phyloP scores from a whole-genome alignment of 2,113 vertebrate species.

The Anhinga anhinga region DNA sequence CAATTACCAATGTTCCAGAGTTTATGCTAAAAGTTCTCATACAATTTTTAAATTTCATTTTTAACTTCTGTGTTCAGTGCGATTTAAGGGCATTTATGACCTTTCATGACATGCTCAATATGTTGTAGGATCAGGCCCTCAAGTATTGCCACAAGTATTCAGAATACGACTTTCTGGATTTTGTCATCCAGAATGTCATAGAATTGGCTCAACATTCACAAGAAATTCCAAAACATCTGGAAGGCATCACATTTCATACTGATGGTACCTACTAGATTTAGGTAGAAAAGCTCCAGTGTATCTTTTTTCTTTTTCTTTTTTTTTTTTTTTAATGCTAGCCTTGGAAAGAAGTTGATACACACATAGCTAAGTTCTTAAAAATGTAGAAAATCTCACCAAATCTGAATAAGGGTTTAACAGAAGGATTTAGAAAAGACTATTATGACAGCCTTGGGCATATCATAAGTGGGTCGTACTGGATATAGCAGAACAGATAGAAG shows the following conservation, averaged over 20 bases:
- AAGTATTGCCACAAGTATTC: not conserved
- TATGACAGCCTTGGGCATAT: not conserved
- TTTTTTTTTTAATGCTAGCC: not conserved
- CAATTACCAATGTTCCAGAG: not conserved
- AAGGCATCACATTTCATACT: not conserved
- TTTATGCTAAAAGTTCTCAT: not conserved
- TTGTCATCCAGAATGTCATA: constrained; percentile 2
- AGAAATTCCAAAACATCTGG: constrained; percentile 23
- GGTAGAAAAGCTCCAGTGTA: not conserved
- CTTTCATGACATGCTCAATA: not conserved
- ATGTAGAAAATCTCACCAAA: not conserved
- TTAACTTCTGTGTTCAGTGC: not conserved
- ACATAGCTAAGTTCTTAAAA: constrained; percentile 2
- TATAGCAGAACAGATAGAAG: constrained; percentile 25
- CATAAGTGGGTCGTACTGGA: not conserved
- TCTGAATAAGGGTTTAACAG: not conserved
- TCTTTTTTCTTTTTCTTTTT: not conserved
- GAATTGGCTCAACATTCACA: not conserved
- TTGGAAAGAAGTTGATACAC: not conserved
- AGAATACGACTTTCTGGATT: constrained; percentile 30
- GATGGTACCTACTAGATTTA: constrained; percentile 18
- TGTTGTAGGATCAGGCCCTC: not conserved
- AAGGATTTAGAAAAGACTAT: not conserved
- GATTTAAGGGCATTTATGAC: not conserved
- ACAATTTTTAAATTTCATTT: not conserved